Evolutionary conservation across 2,888 invertebrate species (phyloP), one percentile per base, ranked within the genome.

Genomic region (Digitonthophagus gazella): DNA sequence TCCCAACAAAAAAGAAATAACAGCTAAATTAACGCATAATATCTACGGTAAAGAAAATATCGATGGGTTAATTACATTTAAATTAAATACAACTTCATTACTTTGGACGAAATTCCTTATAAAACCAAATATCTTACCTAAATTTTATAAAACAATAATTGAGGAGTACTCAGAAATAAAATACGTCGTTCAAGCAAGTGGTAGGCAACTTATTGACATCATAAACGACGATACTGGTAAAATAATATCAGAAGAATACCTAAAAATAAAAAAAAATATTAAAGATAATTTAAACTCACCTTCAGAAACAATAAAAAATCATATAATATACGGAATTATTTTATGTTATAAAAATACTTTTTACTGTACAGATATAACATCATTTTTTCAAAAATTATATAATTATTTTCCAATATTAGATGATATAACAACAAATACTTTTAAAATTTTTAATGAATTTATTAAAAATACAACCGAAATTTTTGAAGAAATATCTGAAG

Each of bases 361-460:
- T 0, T 85, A 84, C 71, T 83, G 84, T 68, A 80, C 82, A 65
- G 84, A 84, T 71, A 72, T 85, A n/a, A n/a, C n/a, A n/a, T n/a
- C n/a, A n/a, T n/a, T n/a, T n/a, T n/a, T n/a, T n/a, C n/a, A n/a
- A n/a, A n/a, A n/a, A n/a, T n/a, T n/a, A n/a, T n/a, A n/a, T n/a
- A n/a, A n/a, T n/a, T n/a, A n/a, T n/a, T n/a, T n/a, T n/a, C n/a
- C n/a, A n/a, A n/a, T n/a, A n/a, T n/a, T n/a, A n/a, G n/a, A n/a
- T n/a, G n/a, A n/a, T n/a, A n/a, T n/a, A n/a, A n/a, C n/a, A n/a
- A n/a, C n/a, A n/a, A n/a, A n/a, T n/a, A n/a, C n/a, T n/a, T n/a
- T n/a, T n/a, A n/a, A n/a, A n/a, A n/a, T n/a, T n/a, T n/a, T n/a
- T n/a, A n/a, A n/a, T n/a, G n/a, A n/a, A n/a, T n/a, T n/a, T n/a